Base-by-base conservation (phyloP, 2,113 vertebrate genomes). In the Conger conger region DNA sequence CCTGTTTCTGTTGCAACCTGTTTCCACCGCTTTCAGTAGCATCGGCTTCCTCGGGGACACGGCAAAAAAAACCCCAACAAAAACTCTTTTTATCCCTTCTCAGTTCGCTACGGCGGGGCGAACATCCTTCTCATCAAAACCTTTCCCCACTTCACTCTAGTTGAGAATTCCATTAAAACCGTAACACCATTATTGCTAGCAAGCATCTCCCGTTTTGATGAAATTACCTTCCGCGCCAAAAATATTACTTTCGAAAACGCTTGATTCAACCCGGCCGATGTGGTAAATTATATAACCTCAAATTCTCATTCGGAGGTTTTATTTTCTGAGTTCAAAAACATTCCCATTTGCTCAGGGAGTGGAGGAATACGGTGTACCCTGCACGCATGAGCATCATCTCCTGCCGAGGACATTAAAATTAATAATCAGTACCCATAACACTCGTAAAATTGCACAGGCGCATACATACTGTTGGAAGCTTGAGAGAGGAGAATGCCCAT, bases 181-280 rank as follows among this genome's bases (percentile, higher is more conserved):
- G 68, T 73, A 33, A 73, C 13, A 30, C n/a, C 27, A 33, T 87
- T 85, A 82, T 37, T n/a, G n/a, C 81, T 20, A 84, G 80, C 38
- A 82, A 86, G 84, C 80, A 50, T 13, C 38, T 68, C 57, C 83
- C 81, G 81, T 86, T 87, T n/a, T 30, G 85, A 87, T 88, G 86
- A 81, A 84, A 87, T 80, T 35, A 85, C 85, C 79, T 80, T n/a
- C 83, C 23, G 9, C 63, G 35, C 50, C 68, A 81, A 82, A n/a
- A 53, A 84, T 36, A 53, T 86, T 82, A 87, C 89, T 89, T 89
- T 78, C 86, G 88, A 15, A 68, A 63, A 33, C 57, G n/a, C 1
- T 35, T 85, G 91, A 89, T 83, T 83, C 82, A 36, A 42, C 1
- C 40, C 53, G 87, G 76, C 82, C 82, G 54, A 85, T 83, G 40